Percentiles rank a stretch among this genome's conserved stretches.
phyloP scores from a whole-genome alignment of 1,140 invertebrate species.

The Drosophila persimilis region DNA sequence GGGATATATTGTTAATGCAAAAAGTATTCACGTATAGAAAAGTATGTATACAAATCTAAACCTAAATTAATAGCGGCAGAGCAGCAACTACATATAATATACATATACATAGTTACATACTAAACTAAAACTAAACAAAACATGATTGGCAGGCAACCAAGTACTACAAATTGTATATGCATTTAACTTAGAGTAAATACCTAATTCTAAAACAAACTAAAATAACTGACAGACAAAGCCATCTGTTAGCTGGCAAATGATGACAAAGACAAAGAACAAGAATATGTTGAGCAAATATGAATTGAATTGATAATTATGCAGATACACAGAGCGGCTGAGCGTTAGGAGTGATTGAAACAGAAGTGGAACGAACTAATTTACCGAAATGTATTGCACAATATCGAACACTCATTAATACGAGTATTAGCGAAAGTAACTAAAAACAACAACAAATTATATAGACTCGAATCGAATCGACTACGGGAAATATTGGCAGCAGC shows the following conservation, averaged over 20 bases:
- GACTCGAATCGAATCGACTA: conserved; percentile 37
- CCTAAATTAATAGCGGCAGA: conserved; percentile 70
- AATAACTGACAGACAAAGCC: conserved; percentile 13
- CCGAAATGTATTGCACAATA: conserved; percentile 81
- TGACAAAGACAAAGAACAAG: conserved; percentile 5
- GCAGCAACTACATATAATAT: conserved; percentile 63
- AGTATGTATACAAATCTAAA: conserved; percentile 57
- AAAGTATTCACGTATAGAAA: conserved; percentile 55
- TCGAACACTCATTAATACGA: conserved; percentile 66
- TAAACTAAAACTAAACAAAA: conserved; percentile 37
- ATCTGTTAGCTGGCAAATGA: conserved; percentile 37
- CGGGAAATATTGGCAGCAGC: neutral
- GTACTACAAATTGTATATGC: conserved; percentile 77
- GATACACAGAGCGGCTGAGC: conserved; percentile 35
- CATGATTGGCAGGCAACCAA: conserved; percentile 63
- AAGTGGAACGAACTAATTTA: conserved; percentile 72
- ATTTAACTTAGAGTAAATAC: conserved; percentile 71
- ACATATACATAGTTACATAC: conserved; percentile 53
- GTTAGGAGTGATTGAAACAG: conserved; percentile 33
- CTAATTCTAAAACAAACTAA: conserved; percentile 28
- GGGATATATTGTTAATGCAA: conserved; percentile 54
- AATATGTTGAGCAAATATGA: conserved; percentile 66
- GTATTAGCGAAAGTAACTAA: conserved; percentile 60
- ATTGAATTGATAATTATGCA: conserved; percentile 67
- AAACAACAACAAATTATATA: conserved; percentile 31